Conservation (phyloP, 2,113 vertebrate species). For the Gorsachius goisagi region DNA sequence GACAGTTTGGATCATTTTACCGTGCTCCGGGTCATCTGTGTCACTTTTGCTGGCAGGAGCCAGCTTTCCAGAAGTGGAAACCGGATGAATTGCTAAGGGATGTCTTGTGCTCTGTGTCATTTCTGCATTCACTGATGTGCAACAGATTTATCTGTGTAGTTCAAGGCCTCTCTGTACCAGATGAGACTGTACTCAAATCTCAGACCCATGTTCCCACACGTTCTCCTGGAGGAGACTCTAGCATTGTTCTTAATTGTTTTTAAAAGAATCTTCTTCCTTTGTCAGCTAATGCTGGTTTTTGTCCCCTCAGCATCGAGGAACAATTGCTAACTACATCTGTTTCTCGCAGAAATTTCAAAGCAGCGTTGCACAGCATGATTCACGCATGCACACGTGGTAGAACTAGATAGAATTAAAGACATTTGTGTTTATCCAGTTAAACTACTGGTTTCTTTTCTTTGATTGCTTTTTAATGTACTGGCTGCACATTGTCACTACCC, state of each 20-base stretch:
- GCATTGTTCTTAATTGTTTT: neutral
- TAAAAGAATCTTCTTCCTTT: neutral
- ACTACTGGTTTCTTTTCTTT: neutral
- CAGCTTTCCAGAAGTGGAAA: neutral
- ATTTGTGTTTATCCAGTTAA: neutral
- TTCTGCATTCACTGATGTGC: conserved; percentile 6
- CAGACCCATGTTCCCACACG: neutral
- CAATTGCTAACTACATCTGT: neutral
- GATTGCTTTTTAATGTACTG: neutral
- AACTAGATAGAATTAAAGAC: neutral
- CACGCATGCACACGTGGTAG: neutral
- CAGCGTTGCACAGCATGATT: neutral
- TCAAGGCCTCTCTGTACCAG: neutral
- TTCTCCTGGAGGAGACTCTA: neutral
- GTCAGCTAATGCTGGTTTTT: neutral
- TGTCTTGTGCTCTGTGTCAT: neutral
- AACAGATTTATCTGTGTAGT: neutral
- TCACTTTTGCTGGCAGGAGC: neutral
- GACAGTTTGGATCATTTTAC: neutral
- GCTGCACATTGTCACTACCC: neutral
- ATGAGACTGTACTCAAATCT: neutral
- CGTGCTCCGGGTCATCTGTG: neutral
- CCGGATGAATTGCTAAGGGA: neutral
- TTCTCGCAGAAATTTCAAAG: neutral
- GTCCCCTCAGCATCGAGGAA: neutral